Base-by-base conservation (phyloP, 1,140 invertebrate species). In the Anoplophora glabripennis region DNA sequence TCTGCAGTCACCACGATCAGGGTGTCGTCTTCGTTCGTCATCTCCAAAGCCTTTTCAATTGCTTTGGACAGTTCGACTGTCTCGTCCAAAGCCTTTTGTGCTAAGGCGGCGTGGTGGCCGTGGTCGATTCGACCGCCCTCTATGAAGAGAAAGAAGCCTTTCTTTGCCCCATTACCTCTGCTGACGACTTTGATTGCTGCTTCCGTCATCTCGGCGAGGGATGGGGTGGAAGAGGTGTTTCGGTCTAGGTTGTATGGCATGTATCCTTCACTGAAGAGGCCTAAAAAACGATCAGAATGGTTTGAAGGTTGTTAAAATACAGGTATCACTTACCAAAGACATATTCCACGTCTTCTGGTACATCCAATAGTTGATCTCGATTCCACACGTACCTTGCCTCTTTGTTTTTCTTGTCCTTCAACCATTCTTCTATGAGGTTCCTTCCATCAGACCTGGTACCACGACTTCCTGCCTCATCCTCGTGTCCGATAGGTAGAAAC, bases 151-250 rank as follows among this genome's bases (percentile, higher is more conserved):
- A 88, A 84, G 63, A 76, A 89, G 7, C 92, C 92, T 34, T 88
- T 28, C 3, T 28, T 5, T 2, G 21, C 21, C 5, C 21, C 83
- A 0, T 75, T 55, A 69, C 88, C 85, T 54, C 83, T 85, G 1
- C 80, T 78, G 3, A 95, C 75, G 2, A 94, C 78, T 61, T 87
- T 79, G 12, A 96, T 87, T 0, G 92, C 91, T 38, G 85, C 83
- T 64, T 82, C 76, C 0, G 89, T 90, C 92, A 95, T 93, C 73
- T 94, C 89, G 15, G 78, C 80, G 0, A 96, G 74, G 3, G 81
- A 80, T 0, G 88, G 88, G 36, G 87, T 80, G 59, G 66, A 78
- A 53, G 77, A 75, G 58, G 65, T 78, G 66, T 76, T 81, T 18
- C 78, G 83, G 75, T 81, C 84, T 34, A 83, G 64, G 41, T 84